Evolutionary conservation across 1,140 invertebrate genomes (phyloP).

Genomic region (Brachionus sp.): DNA sequence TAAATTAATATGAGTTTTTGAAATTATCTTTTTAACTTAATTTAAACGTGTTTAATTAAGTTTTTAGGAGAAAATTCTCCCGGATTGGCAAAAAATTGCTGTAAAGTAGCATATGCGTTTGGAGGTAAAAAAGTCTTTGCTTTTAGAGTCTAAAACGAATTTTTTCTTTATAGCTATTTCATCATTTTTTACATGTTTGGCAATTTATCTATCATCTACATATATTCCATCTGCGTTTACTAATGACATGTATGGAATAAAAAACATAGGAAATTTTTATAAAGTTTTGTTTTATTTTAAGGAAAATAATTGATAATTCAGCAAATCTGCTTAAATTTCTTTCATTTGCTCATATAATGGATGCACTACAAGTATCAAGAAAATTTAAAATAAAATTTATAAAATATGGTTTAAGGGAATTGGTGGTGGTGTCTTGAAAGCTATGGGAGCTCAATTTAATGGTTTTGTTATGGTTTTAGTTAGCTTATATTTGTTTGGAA

Average conservation of each 20-base stretch:
- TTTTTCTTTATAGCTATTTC: background rate
- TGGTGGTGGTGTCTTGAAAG: slow-evolving; percentile 20
- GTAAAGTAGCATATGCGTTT: background rate
- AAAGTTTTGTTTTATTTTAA: background rate
- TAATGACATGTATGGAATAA: background rate
- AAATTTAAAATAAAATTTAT: background rate
- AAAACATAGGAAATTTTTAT: background rate
- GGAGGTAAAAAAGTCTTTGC: background rate
- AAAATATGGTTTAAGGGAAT: background rate
- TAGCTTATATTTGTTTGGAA: slow-evolving; percentile 1
- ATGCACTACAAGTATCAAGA: background rate
- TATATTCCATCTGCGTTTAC: slow-evolving; percentile 2
- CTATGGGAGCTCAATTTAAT: slow-evolving; percentile 26
- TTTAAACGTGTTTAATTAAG: background rate
- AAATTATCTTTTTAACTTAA: background rate
- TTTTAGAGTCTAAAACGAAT: background rate
- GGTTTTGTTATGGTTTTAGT: slow-evolving; percentile 15
- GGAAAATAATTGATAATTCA: background rate
- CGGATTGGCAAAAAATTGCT: background rate
- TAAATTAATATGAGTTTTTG: background rate
- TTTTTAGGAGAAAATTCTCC: slow-evolving; percentile 3
- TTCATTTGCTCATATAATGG: slow-evolving; percentile 19
- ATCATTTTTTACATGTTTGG: background rate
- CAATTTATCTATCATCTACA: background rate
- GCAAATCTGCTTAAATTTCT: background rate